Conservation (phyloP, 2,113 vertebrate species). For the Phalacrocorax carbo region DNA sequence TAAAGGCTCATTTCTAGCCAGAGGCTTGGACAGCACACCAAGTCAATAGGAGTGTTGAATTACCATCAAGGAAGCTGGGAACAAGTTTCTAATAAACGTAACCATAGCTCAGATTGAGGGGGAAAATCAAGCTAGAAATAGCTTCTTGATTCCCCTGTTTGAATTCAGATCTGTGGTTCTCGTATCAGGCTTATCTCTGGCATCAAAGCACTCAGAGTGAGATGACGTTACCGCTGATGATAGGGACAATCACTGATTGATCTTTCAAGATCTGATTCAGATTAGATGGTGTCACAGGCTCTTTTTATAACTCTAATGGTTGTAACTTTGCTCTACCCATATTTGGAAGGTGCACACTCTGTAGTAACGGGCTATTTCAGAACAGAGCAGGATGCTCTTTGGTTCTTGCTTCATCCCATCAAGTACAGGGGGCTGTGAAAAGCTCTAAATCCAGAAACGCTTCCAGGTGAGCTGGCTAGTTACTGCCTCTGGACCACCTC, state of each 20-base stretch:
- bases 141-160: not conserved
- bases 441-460: not conserved
- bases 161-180: slow-evolving; percentile 8
- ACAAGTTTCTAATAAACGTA: not conserved
- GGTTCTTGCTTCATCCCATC: not conserved
- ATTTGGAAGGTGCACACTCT: not conserved
- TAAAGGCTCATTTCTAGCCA: not conserved
- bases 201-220: not conserved
- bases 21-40: not conserved
- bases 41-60: not conserved
- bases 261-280: slow-evolving; percentile 27
- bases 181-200: not conserved
- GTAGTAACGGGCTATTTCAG: not conserved
- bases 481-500: not conserved
- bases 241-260: slow-evolving; percentile 18
- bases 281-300: not conserved
- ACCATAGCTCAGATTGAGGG: not conserved
- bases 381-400: not conserved
- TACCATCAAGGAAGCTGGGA: not conserved
- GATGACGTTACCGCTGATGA: not conserved
- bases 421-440: not conserved
- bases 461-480: not conserved
- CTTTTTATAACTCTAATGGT: not conserved
- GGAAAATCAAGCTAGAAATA: not conserved
- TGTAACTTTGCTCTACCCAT: not conserved